phyloP scores from a whole-genome alignment of 1,140 invertebrate species.

The Augochlora pura region DNA sequence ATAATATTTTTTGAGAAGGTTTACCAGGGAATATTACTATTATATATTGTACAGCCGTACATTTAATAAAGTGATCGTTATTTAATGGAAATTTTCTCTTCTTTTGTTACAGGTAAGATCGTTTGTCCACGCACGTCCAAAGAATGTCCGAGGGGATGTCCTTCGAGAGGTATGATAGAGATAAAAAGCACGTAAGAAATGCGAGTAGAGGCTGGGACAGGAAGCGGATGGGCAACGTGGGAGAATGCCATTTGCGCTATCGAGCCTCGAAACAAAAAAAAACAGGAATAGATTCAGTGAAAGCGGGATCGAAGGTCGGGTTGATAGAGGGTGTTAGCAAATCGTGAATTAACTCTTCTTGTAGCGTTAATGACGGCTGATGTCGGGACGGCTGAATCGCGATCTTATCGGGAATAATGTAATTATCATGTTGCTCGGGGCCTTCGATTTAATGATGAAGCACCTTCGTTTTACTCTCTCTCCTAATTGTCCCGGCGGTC shows the following conservation, averaged over 20 bases:
- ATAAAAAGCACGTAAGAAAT: not conserved
- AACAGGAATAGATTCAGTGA: constrained; percentile 24
- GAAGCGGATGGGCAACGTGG: not conserved
- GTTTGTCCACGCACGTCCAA: not conserved
- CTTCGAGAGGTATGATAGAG: not conserved
- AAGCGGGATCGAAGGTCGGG: constrained; percentile 43
- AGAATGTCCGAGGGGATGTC: not conserved
- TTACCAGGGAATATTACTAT: no score
- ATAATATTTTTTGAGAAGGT: no score
- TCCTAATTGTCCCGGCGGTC: constrained; percentile 21
- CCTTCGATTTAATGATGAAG: constrained; percentile 54
- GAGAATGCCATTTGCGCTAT: constrained; percentile 19
- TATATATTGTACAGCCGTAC: no score
- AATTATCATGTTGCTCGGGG: constrained; percentile 57
- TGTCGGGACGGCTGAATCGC: constrained; percentile 41
- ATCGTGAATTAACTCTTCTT: constrained; percentile 52
- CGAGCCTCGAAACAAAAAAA: not conserved
- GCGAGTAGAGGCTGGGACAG: not conserved
- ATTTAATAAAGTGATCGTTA: not conserved
- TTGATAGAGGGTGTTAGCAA: constrained; percentile 56
- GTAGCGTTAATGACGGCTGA: constrained; percentile 41
- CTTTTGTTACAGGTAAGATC: constrained; percentile 57
- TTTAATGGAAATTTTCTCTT: constrained; percentile 5
- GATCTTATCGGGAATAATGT: constrained; percentile 65
- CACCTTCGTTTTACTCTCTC: constrained; percentile 32